Percentiles rank a stretch among this genome's conserved stretches.
Conservation (phyloP, 2,888 invertebrate genomes). For the Andrena hattorfiana region DNA sequence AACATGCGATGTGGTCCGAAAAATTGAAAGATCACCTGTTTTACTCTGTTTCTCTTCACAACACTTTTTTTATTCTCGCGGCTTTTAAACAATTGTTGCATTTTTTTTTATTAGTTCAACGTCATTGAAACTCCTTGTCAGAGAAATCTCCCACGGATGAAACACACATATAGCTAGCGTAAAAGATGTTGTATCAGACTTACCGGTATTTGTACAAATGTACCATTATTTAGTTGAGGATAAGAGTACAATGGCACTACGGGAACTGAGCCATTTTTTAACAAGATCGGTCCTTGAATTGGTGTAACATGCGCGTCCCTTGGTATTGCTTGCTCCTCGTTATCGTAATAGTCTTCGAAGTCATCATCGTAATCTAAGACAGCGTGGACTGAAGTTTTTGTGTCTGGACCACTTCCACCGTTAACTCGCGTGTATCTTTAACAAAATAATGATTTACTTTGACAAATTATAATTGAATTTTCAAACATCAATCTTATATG, state of each 20-base stretch:
- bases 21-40: too few relatives aligned
- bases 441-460: not conserved
- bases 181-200: constrained; percentile 84
- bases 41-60: too few relatives aligned
- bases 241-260: constrained; percentile 95
- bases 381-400: constrained; percentile 89
- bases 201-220: constrained; percentile 96
- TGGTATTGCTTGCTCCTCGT: constrained; percentile 81
- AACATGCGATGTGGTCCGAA: too few relatives aligned
- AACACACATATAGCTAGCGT: not conserved
- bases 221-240: constrained; percentile 93
- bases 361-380: constrained; percentile 90
- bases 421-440: constrained; percentile 83
- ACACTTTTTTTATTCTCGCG: too few relatives aligned
- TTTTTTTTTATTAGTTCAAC: too few relatives aligned
- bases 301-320: constrained; percentile 90
- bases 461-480: not conserved
- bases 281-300: constrained; percentile 94
- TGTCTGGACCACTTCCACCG: constrained; percentile 77
- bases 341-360: constrained; percentile 88
- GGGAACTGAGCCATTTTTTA: constrained; percentile 94
- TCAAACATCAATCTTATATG: not conserved
- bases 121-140: too few relatives aligned
- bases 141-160: too few relatives aligned
- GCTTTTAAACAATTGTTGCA: too few relatives aligned